Percentiles rank a stretch among this genome's conserved stretches.
Conservation (phyloP, 1,140 invertebrate genomes). For the Proales similis region DNA sequence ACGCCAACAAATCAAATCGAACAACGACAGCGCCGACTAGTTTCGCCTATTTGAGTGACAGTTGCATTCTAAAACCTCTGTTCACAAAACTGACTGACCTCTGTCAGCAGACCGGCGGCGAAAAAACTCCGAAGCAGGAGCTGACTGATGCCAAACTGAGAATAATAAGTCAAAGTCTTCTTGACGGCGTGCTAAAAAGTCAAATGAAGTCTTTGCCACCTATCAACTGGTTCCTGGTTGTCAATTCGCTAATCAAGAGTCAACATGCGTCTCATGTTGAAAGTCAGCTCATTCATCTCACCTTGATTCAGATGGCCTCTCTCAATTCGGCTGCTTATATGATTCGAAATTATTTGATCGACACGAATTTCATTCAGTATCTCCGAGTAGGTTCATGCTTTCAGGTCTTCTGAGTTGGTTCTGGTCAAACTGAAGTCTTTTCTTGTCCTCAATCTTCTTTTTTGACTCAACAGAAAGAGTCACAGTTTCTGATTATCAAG, state of each 20-base stretch:
- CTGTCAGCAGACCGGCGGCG: neutral
- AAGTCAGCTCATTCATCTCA: slow-evolving; percentile 10
- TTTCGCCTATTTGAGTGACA: slow-evolving; percentile 25
- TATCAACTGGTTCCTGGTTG: slow-evolving; percentile 29
- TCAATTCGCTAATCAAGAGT: slow-evolving; percentile 25
- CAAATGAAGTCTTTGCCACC: slow-evolving; percentile 21
- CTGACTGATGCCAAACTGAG: no score
- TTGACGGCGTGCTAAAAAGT: slow-evolving; percentile 5
- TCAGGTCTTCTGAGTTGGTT: neutral
- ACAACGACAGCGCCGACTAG: slow-evolving; percentile 29
- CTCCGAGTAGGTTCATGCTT: neutral
- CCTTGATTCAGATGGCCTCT: slow-evolving; percentile 13
- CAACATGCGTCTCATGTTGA: slow-evolving; percentile 4
- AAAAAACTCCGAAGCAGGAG: neutral
- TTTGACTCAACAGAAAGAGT: neutral
- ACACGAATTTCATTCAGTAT: slow-evolving; percentile 12
- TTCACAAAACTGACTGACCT: slow-evolving; percentile 4
- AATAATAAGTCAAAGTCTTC: slow-evolving; percentile 15
- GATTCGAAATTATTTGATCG: slow-evolving; percentile 20
- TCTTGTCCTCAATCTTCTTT: no score
- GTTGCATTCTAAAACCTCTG: slow-evolving; percentile 4
- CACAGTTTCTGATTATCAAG: no score
- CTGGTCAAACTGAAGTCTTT: no score
- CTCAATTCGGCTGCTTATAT: slow-evolving; percentile 29
- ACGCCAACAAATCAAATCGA: no score